These are phyloP conservation scores for Coenonympha glycerion DNA, from an alignment of 2,888 invertebrate genomes.

Conservation along the genomic window DNA sequence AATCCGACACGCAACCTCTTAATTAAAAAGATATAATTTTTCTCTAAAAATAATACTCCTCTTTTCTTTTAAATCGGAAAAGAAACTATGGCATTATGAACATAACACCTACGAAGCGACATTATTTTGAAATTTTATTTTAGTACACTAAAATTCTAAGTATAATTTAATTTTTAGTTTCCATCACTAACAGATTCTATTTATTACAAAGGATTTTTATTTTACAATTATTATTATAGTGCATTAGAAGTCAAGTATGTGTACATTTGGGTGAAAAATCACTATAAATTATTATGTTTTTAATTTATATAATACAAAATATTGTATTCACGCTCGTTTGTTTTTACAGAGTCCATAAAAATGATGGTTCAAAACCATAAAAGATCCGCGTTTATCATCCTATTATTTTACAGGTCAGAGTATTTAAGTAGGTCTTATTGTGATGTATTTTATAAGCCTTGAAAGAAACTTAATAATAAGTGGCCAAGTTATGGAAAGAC, in stretches of 20 bases:
- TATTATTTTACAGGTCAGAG: constrained; percentile 15
- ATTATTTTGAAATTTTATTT: constrained; percentile 45
- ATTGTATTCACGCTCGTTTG: constrained; percentile 26
- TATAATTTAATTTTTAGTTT: constrained; percentile 42
- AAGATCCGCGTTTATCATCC: constrained; percentile 4
- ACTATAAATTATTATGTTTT: constrained; percentile 38
- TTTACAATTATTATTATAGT: constrained; percentile 62
- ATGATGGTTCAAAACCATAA: constrained; percentile 20
- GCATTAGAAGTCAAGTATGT: constrained; percentile 62
- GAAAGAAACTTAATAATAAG: neutral
- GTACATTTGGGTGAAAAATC: constrained; percentile 60
- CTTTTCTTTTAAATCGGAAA: constrained; percentile 54
- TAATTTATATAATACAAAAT: constrained; percentile 43
- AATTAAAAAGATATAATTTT: constrained; percentile 69
- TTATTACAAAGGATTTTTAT: constrained; percentile 53
- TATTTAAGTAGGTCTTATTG: constrained; percentile 13
- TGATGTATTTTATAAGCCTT: neutral
- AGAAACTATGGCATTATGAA: constrained; percentile 64
- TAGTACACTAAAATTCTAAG: constrained; percentile 49
- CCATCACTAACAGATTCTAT: constrained; percentile 54
- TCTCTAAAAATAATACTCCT: constrained; percentile 74
- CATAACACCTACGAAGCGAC: constrained; percentile 65
- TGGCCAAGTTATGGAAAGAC: too few species aligned
- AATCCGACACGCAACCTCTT: constrained; percentile 73
- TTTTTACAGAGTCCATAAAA: constrained; percentile 14